These are phyloP conservation scores for Neopelma chrysocephalum DNA, from an alignment of 2,797 vertebrate species.

Conservation along the genomic window DNA sequence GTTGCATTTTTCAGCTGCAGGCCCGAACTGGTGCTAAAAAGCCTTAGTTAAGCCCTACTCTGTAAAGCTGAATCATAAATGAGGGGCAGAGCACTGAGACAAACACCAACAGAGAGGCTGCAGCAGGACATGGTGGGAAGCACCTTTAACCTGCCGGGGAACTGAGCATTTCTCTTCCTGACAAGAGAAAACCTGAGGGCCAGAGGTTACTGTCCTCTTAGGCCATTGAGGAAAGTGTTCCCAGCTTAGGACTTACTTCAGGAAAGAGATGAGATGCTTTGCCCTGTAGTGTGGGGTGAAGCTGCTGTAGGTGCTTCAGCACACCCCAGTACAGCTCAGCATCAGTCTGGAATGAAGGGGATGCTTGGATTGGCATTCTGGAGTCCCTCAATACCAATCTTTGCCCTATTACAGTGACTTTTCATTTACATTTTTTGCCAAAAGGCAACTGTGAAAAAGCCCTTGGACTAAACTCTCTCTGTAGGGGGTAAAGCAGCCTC, in stretches of 20 bases:
- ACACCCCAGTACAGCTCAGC: background rate
- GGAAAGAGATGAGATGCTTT: background rate
- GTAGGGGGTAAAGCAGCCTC: slow-evolving; percentile 8
- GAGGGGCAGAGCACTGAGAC: background rate
- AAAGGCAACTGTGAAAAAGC: slow-evolving; percentile 31
- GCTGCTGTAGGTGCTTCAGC: background rate
- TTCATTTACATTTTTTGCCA: slow-evolving; percentile 2
- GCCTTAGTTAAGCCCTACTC: slow-evolving; percentile 22
- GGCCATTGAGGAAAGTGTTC: background rate
- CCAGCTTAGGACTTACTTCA: background rate
- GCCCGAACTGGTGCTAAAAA: slow-evolving; percentile 11
- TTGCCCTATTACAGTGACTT: background rate
- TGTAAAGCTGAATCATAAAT: background rate
- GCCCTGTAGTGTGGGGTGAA: background rate
- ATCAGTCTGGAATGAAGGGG: background rate
- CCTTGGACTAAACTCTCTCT: slow-evolving; percentile 41
- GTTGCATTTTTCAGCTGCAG: background rate
- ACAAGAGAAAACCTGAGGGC: background rate
- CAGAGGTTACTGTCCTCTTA: background rate
- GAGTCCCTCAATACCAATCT: background rate
- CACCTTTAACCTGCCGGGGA: background rate
- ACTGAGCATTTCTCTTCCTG: background rate
- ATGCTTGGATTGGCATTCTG: background rate
- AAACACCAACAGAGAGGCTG: background rate
- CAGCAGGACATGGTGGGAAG: background rate